A percentile compares a stretch with the other conserved stretches of the same genome.
These are phyloP conservation scores for Diadumene lineata DNA, from an alignment of 92 coral and sea anemone genomes.

Conservation along the genomic window DNA sequence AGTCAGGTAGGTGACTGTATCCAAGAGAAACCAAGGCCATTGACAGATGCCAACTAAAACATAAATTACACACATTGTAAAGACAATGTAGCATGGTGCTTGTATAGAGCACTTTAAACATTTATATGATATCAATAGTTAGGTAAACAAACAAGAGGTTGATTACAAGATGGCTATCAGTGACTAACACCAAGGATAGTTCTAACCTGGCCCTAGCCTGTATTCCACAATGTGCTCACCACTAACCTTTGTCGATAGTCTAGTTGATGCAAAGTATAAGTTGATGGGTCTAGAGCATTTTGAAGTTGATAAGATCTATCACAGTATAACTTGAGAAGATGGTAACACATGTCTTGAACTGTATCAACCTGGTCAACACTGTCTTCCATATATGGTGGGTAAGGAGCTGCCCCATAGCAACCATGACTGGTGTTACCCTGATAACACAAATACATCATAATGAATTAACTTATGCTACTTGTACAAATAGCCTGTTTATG, in stretches of 20 bases:
- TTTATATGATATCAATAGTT: too few relatives aligned
- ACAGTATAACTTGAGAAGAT: slow-evolving; percentile 87
- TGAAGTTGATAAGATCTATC: slow-evolving; percentile 91
- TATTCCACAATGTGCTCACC: too few relatives aligned
- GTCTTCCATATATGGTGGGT: slow-evolving; percentile 75
- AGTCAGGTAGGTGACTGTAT: slow-evolving; percentile 81
- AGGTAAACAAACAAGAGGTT: too few relatives aligned
- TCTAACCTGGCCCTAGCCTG: too few relatives aligned
- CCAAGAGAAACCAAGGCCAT: slow-evolving; percentile 86
- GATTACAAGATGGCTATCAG: too few relatives aligned
- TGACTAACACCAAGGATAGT: too few relatives aligned
- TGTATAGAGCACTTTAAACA: too few relatives aligned
- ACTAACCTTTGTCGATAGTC: slow-evolving; percentile 92
- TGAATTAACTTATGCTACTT: background rate
- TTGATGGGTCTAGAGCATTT: slow-evolving; percentile 81
- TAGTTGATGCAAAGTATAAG: slow-evolving; percentile 77
- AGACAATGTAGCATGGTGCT: background rate
- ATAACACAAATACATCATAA: background rate
- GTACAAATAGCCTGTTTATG: too few relatives aligned
- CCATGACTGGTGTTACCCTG: slow-evolving; percentile 80
- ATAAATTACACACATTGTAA: background rate
- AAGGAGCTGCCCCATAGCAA: slow-evolving; percentile 70
- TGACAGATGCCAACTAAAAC: slow-evolving; percentile 88
- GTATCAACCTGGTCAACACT: slow-evolving; percentile 13
- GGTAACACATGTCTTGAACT: slow-evolving; percentile 88